phyloP scores from a whole-genome alignment of 2,113 vertebrate genomes.

The Casuarius casuarius region DNA sequence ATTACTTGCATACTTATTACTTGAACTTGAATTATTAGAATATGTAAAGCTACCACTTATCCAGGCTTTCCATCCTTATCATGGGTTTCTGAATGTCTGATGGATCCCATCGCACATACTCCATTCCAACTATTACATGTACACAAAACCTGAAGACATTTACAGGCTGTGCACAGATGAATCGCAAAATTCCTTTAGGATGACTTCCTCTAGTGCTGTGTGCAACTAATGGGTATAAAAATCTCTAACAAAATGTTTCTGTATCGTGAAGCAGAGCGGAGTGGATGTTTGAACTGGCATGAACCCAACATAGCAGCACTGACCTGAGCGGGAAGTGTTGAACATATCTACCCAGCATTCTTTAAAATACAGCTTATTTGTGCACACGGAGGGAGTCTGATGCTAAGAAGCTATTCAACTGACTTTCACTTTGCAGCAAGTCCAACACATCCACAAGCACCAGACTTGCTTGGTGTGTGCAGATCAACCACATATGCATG shows the following conservation, averaged over 20 bases:
- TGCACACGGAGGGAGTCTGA: background rate
- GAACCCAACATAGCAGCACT: background rate
- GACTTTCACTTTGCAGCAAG: background rate
- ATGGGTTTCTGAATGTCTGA: accelerated
- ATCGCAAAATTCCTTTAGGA: background rate
- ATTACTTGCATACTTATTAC: background rate
- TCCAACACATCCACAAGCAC: no score
- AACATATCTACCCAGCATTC: background rate
- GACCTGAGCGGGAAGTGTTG: accelerated
- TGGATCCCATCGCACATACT: background rate
- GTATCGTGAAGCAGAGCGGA: background rate
- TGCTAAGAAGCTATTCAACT: background rate
- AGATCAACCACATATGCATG: no score
- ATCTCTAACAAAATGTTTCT: background rate
- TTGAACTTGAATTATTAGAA: background rate
- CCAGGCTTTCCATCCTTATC: background rate
- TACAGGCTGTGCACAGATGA: background rate
- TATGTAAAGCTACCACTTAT: background rate
- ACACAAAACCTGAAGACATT: background rate
- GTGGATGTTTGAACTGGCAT: background rate
- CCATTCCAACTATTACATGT: background rate
- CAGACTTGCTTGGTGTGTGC: background rate
- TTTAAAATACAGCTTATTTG: background rate
- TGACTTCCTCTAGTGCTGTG: accelerated
- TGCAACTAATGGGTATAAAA: background rate